Conservation (phyloP, 2,113 vertebrate species). For the Phalacrocorax carbo region DNA sequence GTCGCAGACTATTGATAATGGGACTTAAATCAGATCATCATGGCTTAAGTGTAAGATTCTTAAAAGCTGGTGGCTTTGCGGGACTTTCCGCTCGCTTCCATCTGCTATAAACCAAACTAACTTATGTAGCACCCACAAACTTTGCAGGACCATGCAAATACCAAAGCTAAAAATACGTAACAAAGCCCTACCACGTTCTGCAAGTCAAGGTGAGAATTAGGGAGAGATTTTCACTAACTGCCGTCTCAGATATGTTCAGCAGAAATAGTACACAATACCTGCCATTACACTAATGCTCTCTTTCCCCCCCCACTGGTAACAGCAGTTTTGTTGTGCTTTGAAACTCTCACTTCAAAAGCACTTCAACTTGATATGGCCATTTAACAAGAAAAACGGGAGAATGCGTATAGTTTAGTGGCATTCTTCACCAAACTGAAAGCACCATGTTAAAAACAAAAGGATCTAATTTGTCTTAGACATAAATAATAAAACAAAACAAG, state of each 20-base stretch:
- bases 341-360: slow-evolving; percentile 73
- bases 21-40: slow-evolving; percentile 79
- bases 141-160: background rate
- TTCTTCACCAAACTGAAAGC: slow-evolving; percentile 67
- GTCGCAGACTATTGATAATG: slow-evolving; percentile 80
- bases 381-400: slow-evolving; percentile 65
- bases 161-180: background rate
- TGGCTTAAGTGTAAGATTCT: slow-evolving; percentile 68
- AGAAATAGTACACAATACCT: slow-evolving; percentile 15
- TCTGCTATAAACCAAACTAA: slow-evolving; percentile 53
- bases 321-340: slow-evolving; percentile 66
- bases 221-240: background rate
- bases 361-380: slow-evolving; percentile 72
- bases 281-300: slow-evolving; percentile 24
- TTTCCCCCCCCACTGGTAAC: background rate
- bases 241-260: background rate
- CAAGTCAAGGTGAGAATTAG: slow-evolving; percentile 22
- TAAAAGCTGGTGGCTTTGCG: slow-evolving; percentile 67
- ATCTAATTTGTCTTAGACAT: slow-evolving; percentile 77
- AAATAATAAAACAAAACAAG: slow-evolving; percentile 82
- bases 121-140: slow-evolving; percentile 1
- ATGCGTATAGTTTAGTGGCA: slow-evolving; percentile 50
- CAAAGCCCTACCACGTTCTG: background rate
- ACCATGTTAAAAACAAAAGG: slow-evolving; percentile 75
- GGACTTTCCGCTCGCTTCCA: slow-evolving; percentile 59